Conservation (phyloP, 2,113 vertebrate genomes). For the Chloropsis cyanopogon region DNA sequence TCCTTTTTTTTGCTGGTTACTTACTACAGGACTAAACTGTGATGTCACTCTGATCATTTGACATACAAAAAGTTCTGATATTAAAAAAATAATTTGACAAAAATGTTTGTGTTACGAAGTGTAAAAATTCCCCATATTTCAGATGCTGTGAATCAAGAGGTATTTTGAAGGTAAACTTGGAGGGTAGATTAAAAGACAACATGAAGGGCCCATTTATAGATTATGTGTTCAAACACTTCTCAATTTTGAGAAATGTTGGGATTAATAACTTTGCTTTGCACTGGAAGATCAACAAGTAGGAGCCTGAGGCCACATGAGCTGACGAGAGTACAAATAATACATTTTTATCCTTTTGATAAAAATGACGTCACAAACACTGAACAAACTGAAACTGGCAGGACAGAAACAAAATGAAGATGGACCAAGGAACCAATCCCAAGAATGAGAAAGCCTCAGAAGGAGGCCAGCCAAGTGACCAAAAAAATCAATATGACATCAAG, state of each 20-base stretch:
- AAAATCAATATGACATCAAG: not conserved
- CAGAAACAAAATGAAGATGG: not conserved
- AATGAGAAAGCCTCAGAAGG: not conserved
- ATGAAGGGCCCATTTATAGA: not conserved
- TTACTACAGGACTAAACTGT: not conserved
- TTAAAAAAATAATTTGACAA: no score
- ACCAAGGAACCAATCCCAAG: not conserved
- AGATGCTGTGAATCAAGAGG: not conserved
- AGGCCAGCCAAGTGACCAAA: accelerated
- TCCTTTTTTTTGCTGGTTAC: not conserved
- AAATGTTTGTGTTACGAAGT: not conserved
- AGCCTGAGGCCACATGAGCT: not conserved
- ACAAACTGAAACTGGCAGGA: not conserved
- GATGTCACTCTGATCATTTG: not conserved
- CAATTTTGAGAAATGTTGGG: not conserved
- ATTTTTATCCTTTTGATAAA: not conserved
- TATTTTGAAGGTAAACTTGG: not conserved
- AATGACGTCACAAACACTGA: not conserved
- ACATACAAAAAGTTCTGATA: not conserved
- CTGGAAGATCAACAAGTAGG: not conserved
- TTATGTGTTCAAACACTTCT: not conserved
- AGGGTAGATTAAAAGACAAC: not conserved
- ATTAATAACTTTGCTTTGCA: not conserved
- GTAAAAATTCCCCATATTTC: not conserved
- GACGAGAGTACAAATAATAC: accelerated